phyloP scores from a whole-genome alignment of 2,888 invertebrate genomes.

The Copidosoma aretas region DNA sequence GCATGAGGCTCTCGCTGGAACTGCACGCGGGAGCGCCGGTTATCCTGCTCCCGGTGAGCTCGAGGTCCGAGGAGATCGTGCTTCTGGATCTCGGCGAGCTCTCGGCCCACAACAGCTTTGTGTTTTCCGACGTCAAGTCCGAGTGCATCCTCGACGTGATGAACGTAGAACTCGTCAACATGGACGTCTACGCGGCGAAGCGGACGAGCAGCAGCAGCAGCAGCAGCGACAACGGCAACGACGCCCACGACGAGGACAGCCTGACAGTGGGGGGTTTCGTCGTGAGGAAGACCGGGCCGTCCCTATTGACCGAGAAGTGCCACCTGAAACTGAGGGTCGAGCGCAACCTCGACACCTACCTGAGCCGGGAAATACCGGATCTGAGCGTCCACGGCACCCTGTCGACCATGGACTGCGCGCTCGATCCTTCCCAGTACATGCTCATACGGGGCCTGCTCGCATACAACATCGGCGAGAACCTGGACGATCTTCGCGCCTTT shows the following conservation, averaged over 20 bases:
- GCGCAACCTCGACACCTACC: constrained; percentile 75
- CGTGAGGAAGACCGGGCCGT: constrained; percentile 68
- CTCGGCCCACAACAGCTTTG: constrained; percentile 79
- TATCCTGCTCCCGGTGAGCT: constrained; percentile 85
- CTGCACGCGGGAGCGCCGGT: constrained; percentile 80
- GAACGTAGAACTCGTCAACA: constrained; percentile 74
- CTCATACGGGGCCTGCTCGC: constrained; percentile 85
- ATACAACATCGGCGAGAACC: constrained; percentile 88
- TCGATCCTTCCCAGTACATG: constrained; percentile 86
- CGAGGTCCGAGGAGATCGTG: constrained; percentile 77
- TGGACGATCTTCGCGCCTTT: constrained; percentile 69
- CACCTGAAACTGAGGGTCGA: constrained; percentile 82
- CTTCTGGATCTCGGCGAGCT: constrained; percentile 83
- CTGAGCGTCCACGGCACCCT: constrained; percentile 84
- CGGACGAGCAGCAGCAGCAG: constrained; percentile 53
- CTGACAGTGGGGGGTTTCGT: constrained; percentile 64
- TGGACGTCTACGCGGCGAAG: constrained; percentile 77
- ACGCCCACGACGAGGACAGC: constrained; percentile 47
- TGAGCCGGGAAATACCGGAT: constrained; percentile 70
- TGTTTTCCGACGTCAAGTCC: constrained; percentile 67
- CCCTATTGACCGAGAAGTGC: constrained; percentile 83
- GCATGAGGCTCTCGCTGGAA: constrained; percentile 67
- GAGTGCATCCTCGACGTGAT: constrained; percentile 77
- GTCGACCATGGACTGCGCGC: constrained; percentile 81
- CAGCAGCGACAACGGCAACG: constrained; percentile 43